A percentile compares a stretch with the other conserved stretches of the same genome.
These are phyloP conservation scores for Merops nubicus DNA, from an alignment of 2,113 vertebrate genomes.

Conservation along the genomic window DNA sequence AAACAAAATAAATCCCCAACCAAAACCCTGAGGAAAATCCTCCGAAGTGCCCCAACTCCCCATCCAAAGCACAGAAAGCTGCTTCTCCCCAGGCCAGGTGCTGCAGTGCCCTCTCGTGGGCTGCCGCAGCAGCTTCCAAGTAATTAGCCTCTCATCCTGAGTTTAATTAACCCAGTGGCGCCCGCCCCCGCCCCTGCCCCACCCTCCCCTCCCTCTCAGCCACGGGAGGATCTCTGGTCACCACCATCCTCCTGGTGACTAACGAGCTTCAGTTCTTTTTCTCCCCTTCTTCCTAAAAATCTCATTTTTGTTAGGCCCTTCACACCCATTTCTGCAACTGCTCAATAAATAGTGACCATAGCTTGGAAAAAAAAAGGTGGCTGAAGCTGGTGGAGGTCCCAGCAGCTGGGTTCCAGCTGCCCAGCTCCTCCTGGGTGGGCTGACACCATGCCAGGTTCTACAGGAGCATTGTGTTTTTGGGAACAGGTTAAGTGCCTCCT, in stretches of 20 bases:
- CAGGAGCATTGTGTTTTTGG: too few species aligned
- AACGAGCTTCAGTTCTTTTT: not conserved
- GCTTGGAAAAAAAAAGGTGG: not conserved
- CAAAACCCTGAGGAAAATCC: not conserved
- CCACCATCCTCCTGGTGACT: not conserved
- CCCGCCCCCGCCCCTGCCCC: not conserved
- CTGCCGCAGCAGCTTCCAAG: not conserved
- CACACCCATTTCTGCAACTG: too few species aligned
- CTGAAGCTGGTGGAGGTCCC: not conserved
- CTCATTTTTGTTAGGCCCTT: not conserved
- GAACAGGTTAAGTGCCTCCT: not conserved
- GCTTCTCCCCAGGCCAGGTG: not conserved
- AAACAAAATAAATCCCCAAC: not conserved
- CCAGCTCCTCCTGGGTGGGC: too few species aligned
- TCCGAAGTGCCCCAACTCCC: not conserved
- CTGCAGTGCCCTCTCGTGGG: slow-evolving; percentile 40
- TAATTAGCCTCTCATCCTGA: rapidly evolving
- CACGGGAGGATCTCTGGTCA: not conserved
- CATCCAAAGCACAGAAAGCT: rapidly evolving
- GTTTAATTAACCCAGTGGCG: not conserved
- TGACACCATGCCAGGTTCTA: not conserved
- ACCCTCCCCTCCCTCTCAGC: not conserved
- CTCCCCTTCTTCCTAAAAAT: not conserved
- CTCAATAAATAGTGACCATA: not conserved
- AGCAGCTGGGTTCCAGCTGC: too few species aligned